Base-by-base conservation (phyloP, 30 jellyfish, hydroid and myxozoan species). In the Aurelia aurita region DNA sequence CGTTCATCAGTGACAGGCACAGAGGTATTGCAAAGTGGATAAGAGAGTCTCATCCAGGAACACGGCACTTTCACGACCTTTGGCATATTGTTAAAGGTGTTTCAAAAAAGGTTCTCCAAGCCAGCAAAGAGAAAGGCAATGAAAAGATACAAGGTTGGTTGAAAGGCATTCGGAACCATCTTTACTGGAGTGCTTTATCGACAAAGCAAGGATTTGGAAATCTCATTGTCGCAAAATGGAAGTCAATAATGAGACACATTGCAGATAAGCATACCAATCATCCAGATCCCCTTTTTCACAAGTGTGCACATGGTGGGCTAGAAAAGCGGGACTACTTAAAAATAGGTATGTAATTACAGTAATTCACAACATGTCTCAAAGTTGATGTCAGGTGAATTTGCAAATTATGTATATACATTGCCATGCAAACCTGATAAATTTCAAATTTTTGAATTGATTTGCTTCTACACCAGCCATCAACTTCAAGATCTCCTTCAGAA, bases 231-330 rank as follows among this genome's bases (percentile, higher is more conserved):
- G 62, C 80, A 15, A 68, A 68, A 34, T 68, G 80, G 80, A 25
- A 11, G 27, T 68, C 80, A 16, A 18, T 68, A 29, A 25, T 68
- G 66, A 69, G 66, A 13, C 80, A 25, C 66, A 68, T 68, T 25
- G 11, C 80, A 10, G 25, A 68, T 34, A 68, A 68, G 23, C 80
- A 68, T 34, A 26, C 19, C 9, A 68, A 26, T 23, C 62, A 68
- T 29, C 80, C 80, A 18, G 66, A 68, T 34, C n/a, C 20, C 14
- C 19, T 25, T 13, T 68, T 68, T 31, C 25, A 25, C 19, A 68
- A 68, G 13, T 68, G 65, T 15, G 80, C 80, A 8, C 80, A 68
- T 68, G 80, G 80, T 27, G 69, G 28, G 28, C 62, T 68, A 8
- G 69, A 68, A 29, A 13, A 23, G 28, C 66, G 80, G 28, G 80